These are phyloP conservation scores for Takifugu rubripes DNA, from an alignment of 2,797 vertebrate genomes.

Conservation along the genomic window DNA sequence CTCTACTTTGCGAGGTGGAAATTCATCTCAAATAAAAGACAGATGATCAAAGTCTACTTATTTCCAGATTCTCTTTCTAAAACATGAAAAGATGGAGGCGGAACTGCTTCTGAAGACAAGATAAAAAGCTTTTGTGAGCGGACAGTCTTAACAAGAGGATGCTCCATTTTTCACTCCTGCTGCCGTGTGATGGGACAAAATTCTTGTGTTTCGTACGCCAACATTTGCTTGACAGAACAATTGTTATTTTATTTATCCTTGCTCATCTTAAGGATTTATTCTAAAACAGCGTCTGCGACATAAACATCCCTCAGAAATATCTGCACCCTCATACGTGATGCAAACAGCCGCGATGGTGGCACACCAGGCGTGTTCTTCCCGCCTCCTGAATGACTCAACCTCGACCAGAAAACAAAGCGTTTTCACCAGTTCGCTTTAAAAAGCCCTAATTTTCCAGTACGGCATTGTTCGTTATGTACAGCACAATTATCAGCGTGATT, in stretches of 20 bases:
- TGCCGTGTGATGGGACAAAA: background rate
- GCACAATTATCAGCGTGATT: conserved; percentile 24
- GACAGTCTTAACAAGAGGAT: conserved; percentile 22
- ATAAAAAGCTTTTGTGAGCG: conserved; percentile 15
- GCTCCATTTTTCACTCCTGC: conserved; percentile 19
- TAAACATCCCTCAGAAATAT: background rate
- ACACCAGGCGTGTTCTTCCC: background rate
- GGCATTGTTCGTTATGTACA: conserved; percentile 16
- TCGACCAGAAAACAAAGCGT: background rate
- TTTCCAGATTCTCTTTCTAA: conserved; percentile 5
- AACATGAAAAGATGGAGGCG: background rate
- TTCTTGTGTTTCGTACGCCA: background rate
- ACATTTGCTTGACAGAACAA: conserved; percentile 11
- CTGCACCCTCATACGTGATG: background rate
- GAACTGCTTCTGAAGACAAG: background rate
- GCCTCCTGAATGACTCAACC: background rate
- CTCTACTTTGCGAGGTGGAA: background rate
- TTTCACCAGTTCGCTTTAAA: background rate
- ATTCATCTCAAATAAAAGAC: too few relatives aligned
- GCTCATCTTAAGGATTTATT: background rate
- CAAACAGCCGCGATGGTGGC: background rate
- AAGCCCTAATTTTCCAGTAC: background rate
- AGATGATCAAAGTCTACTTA: background rate
- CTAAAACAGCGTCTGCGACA: background rate
- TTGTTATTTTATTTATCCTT: conserved; percentile 4